A percentile compares a stretch with the other conserved stretches of the same genome.
These are phyloP conservation scores for Acrossocheilus wenchowensis DNA, from an alignment of 2,797 vertebrate genomes.

Conservation along the genomic window DNA sequence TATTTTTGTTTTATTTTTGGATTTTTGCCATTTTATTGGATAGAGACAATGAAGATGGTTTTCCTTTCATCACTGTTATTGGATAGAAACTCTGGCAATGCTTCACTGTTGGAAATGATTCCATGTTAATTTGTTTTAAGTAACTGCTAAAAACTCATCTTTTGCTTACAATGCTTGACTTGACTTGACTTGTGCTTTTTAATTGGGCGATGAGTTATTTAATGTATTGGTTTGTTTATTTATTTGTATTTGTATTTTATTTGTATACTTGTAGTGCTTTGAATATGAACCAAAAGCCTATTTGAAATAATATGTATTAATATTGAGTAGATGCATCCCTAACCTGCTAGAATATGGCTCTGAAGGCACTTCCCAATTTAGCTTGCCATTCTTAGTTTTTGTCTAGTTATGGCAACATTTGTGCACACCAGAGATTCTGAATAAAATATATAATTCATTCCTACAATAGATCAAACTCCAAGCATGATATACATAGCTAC, in stretches of 20 bases:
- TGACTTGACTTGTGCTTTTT: background rate
- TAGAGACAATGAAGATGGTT: background rate
- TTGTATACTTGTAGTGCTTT: background rate
- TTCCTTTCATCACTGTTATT: background rate
- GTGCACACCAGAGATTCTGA: background rate
- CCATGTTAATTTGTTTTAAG: background rate
- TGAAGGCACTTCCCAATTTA: background rate
- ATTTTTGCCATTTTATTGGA: background rate
- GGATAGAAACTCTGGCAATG: background rate
- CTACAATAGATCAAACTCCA: background rate
- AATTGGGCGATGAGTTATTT: background rate
- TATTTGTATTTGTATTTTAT: background rate
- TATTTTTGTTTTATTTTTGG: background rate
- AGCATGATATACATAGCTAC: background rate
- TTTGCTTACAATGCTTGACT: background rate
- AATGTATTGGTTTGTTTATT: background rate
- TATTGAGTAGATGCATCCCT: background rate
- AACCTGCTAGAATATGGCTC: background rate
- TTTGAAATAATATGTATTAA: background rate
- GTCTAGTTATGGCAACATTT: background rate
- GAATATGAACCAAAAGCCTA: background rate
- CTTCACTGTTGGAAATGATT: background rate
- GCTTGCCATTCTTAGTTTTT: background rate
- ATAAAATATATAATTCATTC: background rate
- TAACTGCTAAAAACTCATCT: background rate